Percentiles rank a stretch among this genome's conserved stretches.
Conservation (phyloP, 2,113 vertebrate species). For the Elanus axillaris region DNA sequence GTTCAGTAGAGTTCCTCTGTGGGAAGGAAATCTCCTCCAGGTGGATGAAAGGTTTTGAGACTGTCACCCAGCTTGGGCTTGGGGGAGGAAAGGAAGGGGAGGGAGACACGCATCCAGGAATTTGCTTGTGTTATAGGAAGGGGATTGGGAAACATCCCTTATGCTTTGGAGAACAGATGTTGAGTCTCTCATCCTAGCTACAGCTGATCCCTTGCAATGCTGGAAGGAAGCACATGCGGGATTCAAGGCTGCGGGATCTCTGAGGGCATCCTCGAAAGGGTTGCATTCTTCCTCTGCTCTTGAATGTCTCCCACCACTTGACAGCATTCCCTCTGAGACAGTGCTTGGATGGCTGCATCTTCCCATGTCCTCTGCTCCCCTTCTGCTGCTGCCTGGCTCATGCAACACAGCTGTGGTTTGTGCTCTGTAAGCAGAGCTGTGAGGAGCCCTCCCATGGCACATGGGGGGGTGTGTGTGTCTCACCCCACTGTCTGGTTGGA, state of each 20-base stretch:
- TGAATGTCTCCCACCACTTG: neutral
- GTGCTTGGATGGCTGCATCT: fast-evolving
- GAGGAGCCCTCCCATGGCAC: fast-evolving
- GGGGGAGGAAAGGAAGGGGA: neutral
- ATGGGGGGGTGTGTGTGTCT: neutral
- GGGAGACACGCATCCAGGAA: neutral
- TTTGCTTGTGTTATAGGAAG: neutral
- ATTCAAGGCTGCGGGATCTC: neutral
- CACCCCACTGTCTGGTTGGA: neutral
- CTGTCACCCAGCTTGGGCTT: neutral
- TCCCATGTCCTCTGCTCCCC: neutral
- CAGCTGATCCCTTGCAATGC: fast-evolving
- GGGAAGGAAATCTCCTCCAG: neutral
- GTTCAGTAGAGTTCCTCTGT: neutral
- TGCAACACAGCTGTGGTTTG: neutral
- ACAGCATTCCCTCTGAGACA: neutral
- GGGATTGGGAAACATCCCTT: neutral
- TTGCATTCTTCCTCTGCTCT: neutral
- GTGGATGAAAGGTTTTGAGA: neutral
- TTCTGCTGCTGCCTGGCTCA: neutral
- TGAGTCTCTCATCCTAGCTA: neutral
- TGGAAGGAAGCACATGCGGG: neutral
- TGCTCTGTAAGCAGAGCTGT: neutral
- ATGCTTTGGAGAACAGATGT: neutral
- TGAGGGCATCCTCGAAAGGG: neutral